Evolutionary conservation across 2,888 invertebrate genomes (phyloP), one percentile per base, ranked within the genome.

Genomic region (Junonia oenone): DNA sequence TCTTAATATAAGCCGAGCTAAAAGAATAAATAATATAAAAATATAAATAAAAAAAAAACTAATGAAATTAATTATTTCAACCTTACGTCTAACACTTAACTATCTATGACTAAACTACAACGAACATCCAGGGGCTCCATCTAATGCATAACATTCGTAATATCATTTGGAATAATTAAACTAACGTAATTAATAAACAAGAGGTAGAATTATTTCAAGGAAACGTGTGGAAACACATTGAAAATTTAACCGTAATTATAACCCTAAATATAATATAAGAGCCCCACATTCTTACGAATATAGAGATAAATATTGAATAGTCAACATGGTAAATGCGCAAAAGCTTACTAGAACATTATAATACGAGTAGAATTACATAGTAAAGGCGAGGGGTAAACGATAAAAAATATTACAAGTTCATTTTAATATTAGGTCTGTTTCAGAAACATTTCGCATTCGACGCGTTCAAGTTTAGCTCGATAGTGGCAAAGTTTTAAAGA

Each of bases 271-370:
- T 62, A 68, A 60, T 64, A 68, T 61, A 66, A 66, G 69, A 78
- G 72, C 72, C 73, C 68, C 73, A 62, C 43, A 66, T 57, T 58
- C 68, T 76, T 76, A 75, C 58, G 66, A 66, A 63, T 72, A 72
- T 70, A 75, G 69, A 75, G 64, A 64, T 69, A 75, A 76, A 78
- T 83, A 83, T 80, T 73, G 72, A 87, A 82, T 86, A 88, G 81
- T 88, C 85, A 90, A 90, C 89, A 87, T 86, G 77, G 86, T 89
- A 89, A 84, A 89, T 81, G 83, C 81, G 73, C 81, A 87, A 83
- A 88, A 87, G 86, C 87, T 84, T 85, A 81, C 66, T 76, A 78
- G 51, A 61, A 69, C 60, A 63, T 68, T 61, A 59, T 65, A 58
- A 56, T 67, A 64, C 55, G 56, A 62, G 55, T 62, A 63, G 54